phyloP scores from a whole-genome alignment of 2,888 invertebrate genomes.

The Heliconius sara region DNA sequence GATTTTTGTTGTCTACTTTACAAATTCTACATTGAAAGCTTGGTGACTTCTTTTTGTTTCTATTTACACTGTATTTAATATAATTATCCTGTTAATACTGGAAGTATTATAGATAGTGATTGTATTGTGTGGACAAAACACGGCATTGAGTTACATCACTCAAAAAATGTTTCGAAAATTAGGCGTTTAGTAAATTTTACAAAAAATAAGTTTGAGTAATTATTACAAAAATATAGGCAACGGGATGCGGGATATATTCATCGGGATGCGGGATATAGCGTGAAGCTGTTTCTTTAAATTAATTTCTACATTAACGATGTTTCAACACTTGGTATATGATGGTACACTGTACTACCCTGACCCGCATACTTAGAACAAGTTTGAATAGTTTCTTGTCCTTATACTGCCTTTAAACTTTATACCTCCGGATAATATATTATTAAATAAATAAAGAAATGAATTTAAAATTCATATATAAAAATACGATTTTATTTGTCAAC shows the following conservation, averaged over 20 bases:
- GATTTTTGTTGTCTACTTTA: background rate
- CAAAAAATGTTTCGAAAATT: no score
- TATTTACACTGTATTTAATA: no score
- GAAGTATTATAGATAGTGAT: background rate
- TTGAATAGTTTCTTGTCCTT: slow-evolving; percentile 28
- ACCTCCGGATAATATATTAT: background rate
- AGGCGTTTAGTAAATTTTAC: no score
- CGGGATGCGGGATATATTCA: no score
- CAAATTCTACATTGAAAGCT: no score
- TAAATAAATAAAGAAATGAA: background rate
- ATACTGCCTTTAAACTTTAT: slow-evolving; percentile 31
- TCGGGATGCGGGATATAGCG: background rate
- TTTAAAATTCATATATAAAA: background rate
- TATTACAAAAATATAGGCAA: no score
- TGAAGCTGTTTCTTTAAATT: background rate
- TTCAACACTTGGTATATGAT: slow-evolving; percentile 28
- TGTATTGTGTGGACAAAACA: no score
- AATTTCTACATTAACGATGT: background rate
- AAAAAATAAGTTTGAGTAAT: no score
- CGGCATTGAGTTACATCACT: no score
- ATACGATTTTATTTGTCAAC: no score
- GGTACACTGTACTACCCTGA: slow-evolving; percentile 25
- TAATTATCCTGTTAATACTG: background rate
- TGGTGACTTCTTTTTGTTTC: no score
- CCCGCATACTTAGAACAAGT: slow-evolving; percentile 25